phyloP scores from a whole-genome alignment of 2,797 vertebrate genomes.

The Alcedo quadribrachys region DNA sequence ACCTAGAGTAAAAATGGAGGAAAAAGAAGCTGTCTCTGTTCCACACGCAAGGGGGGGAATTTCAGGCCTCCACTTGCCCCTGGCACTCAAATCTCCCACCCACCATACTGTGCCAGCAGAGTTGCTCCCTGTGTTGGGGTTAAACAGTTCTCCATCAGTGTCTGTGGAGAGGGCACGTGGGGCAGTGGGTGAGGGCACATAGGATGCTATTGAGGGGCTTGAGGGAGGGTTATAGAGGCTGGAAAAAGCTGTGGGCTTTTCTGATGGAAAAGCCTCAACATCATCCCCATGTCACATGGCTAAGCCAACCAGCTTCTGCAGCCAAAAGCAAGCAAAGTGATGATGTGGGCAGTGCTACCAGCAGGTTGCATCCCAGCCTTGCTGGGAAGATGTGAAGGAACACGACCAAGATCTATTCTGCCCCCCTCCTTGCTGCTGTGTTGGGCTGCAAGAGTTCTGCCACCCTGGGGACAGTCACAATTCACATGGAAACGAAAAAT shows the following conservation, averaged over 20 bases:
- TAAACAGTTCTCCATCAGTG: accelerated
- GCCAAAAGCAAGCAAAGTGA: neutral
- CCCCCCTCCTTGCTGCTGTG: neutral
- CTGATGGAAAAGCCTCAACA: neutral
- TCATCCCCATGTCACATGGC: accelerated
- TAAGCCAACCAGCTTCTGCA: neutral
- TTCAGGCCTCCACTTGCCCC: neutral
- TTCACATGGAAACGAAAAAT: neutral
- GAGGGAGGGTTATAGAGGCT: neutral
- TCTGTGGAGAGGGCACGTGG: accelerated
- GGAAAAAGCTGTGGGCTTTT: neutral
- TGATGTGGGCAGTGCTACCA: neutral
- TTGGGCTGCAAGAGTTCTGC: neutral
- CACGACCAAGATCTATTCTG: neutral
- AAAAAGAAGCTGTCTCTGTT: neutral
- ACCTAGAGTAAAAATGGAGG: neutral
- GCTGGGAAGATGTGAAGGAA: neutral
- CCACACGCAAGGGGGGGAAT: accelerated
- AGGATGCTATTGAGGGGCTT: neutral
- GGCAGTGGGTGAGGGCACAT: accelerated
- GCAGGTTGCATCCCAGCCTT: neutral
- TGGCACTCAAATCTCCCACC: accelerated
- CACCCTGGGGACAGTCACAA: accelerated
- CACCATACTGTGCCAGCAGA: accelerated
- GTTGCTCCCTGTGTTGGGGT: accelerated